Evolutionary conservation across 2,888 invertebrate species (phyloP), one percentile per base, ranked within the genome.

Genomic region (Trachelus stipa): DNA sequence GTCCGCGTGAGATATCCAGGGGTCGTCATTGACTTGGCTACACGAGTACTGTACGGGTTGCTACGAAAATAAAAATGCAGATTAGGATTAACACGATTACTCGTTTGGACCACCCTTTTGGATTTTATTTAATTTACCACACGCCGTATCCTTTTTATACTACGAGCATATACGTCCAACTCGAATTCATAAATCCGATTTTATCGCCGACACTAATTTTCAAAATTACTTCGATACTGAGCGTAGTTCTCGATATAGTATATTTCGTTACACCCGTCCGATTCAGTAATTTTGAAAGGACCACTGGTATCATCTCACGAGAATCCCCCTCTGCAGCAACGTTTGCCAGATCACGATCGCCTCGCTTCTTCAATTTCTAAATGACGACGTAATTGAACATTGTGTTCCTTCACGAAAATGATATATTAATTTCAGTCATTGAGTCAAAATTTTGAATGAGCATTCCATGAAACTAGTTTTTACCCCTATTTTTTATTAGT

Each of bases 1-100:
- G 35, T 79, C 79, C 77, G 68, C 75, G 76, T 15, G 23, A 56
- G 56, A 56, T 56, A 56, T 56, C 56, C 56, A 56, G 56, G 56
- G 56, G 69, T 77, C 74, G 68, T 74, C 30, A 73, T 76, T 77
- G 79, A 77, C 74, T 80, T 75, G 77, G 56, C 69, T 69, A 69
- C 79, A 34, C 76, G 69, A 76, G 74, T 74, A 74, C 79, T 77
- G 80, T 76, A 76, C 83, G 81, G 82, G 80, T 80, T 71, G 74
- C 75, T 79, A 75, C 80, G 68, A 80, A 82, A 83, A 87, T 88
- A 86, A 87, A 87, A 88, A 84, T 87, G 83, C 84, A 85, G 86
- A 87, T 87, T 87, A 85, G 86, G 86, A 85, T 87, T 86, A 87
- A 87, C 85, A 82, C 77, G 79, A 80, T 31, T 71, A 71, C 76